Base-by-base conservation (phyloP, 2,888 invertebrate genomes). In the Chalcosyrphus nemorum region DNA sequence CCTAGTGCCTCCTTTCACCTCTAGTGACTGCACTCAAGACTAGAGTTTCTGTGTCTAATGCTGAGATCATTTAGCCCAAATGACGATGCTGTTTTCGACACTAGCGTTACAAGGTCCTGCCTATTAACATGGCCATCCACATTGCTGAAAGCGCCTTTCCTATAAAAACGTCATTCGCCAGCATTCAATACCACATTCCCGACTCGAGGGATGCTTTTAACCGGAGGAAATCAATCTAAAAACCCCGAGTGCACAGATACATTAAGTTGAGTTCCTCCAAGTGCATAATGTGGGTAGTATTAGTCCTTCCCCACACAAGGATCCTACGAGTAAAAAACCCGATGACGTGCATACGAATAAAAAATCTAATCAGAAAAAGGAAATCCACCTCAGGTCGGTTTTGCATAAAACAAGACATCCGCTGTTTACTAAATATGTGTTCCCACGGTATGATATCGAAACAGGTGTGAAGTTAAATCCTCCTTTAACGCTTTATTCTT, bases 291-390 rank as follows among this genome's bases (percentile, higher is more conserved):
- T 32, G 15, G 11, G 52, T 9, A 27, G n/a, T n/a, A n/a, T n/a
- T n/a, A n/a, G 27, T 29, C 11, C 9, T 11, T 7, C 17, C 17
- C 1, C 11, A n/a, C 2, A 27, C 7, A 52, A 27, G 6, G 24
- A 15, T 17, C 19, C 19, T n/a, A 47, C 15, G 11, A n/a, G n/a
- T 17, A 15, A 17, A 19, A 27, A 61, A 41, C 13, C 43, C 41
- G 27, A 61, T 61, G 59, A 17, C 29, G 32, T 47, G 47, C 19
- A 47, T 21, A 27, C 17, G 63, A 68, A 43, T 54, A 65, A 38
- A 15, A 52, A 52, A 24, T 15, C 13, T 27, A 68, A 68, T 54
- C 65, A 24, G 41, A 41, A 17, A 41, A 17, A 43, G 11, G 13
- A 43, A 43, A 54, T 41, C 27, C 29, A 17, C 19, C 27, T 11